A percentile compares a stretch with the other conserved stretches of the same genome.
These are phyloP conservation scores for Percina caprodes DNA, from an alignment of 2,113 vertebrate species.

Conservation along the genomic window DNA sequence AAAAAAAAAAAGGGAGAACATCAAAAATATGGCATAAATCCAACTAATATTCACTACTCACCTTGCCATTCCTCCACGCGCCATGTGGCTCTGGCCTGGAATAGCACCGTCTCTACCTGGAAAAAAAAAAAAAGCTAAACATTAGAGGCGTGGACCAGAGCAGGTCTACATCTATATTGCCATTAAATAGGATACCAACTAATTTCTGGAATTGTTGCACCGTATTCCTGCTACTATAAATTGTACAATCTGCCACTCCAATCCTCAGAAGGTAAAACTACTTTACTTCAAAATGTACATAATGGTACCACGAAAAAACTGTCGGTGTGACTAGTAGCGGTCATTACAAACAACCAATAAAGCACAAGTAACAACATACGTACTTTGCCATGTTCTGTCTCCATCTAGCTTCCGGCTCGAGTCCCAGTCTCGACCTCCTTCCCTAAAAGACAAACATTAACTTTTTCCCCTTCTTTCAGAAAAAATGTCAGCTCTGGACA, in stretches of 20 bases:
- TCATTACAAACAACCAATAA: background rate
- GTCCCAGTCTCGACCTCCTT: conserved; percentile 92
- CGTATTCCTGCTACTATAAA: background rate
- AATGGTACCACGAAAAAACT: background rate
- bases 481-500: background rate
- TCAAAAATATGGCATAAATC: background rate
- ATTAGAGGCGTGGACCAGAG: background rate
- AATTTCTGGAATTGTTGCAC: background rate
- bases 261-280: background rate
- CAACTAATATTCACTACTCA: conserved; percentile 64
- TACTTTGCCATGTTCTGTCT: conserved; percentile 89
- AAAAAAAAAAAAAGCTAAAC: background rate
- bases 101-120: conserved; percentile 88
- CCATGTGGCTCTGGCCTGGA: conserved; percentile 86
- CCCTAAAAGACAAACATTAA: conserved; percentile 30
- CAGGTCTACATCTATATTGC: background rate
- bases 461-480: background rate
- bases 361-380: background rate
- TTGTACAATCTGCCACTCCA: background rate
- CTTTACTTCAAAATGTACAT: background rate
- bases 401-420: conserved; percentile 90
- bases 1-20: background rate
- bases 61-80: conserved; percentile 88
- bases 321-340: background rate
- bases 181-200: too few species aligned